phyloP scores from a whole-genome alignment of 2,797 vertebrate species.

The Gadopsis marmoratus region DNA sequence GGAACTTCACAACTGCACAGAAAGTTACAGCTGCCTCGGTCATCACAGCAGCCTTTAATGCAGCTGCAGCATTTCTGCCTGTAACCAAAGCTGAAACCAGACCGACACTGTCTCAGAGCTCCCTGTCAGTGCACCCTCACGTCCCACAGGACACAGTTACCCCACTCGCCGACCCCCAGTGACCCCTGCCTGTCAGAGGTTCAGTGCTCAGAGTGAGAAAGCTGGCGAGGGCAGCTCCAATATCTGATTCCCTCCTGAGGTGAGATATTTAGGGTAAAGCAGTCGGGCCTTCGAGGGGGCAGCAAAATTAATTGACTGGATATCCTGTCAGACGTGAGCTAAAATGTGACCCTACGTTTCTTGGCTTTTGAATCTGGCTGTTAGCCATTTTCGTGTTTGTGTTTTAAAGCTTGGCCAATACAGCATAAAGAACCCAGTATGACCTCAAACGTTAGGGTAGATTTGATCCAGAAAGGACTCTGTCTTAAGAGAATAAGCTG shows the following conservation, averaged over 20 bases:
- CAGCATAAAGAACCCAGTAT: conserved; percentile 18
- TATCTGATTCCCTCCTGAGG: conserved; percentile 55
- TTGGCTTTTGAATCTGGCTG: conserved; percentile 34
- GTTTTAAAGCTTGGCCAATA: conserved; percentile 38
- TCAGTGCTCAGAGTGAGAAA: conserved; percentile 43
- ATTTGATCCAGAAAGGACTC: conserved; percentile 33
- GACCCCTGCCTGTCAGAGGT: conserved; percentile 68
- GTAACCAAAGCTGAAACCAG: conserved; percentile 79
- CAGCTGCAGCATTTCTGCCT: conserved; percentile 68
- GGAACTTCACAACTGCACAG: conserved; percentile 39
- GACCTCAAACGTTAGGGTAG: conserved; percentile 20
- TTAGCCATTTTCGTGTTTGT: conserved; percentile 31
- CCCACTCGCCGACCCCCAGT: conserved; percentile 69
- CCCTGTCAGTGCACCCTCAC: conserved; percentile 57
- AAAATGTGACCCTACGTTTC: conserved; percentile 29
- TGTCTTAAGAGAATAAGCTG: conserved; percentile 34
- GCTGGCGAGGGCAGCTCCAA: conserved; percentile 35
- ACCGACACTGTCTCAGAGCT: conserved; percentile 80
- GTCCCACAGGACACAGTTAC: conserved; percentile 73
- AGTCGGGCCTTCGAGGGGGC: neutral
- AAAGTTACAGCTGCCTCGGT: conserved; percentile 71
- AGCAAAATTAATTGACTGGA: conserved; percentile 19
- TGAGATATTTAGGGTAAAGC: conserved; percentile 23
- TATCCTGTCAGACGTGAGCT: conserved; percentile 22
- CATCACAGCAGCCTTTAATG: conserved; percentile 55